Conservation (phyloP, 2,113 vertebrate species). For the Triplophysa siluroides region DNA sequence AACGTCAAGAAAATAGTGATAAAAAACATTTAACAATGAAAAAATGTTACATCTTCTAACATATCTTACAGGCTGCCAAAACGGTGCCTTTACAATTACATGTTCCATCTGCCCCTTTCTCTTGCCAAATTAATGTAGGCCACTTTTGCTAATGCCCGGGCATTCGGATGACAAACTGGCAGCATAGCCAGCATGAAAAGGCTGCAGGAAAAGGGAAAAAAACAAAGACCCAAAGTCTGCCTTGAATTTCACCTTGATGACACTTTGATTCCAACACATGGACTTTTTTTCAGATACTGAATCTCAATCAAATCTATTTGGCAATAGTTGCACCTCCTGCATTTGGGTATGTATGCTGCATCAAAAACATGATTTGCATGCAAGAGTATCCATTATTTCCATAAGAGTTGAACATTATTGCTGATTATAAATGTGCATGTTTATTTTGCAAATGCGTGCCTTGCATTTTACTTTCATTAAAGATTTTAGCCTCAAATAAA, state of each 20-base stretch:
- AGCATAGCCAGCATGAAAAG: slow-evolving; percentile 50
- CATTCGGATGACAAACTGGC: slow-evolving; percentile 52
- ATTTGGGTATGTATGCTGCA: neutral
- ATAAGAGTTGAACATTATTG: neutral
- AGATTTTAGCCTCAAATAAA: too few species aligned
- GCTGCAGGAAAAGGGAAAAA: slow-evolving; percentile 20
- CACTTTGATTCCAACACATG: neutral
- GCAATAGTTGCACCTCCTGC: neutral
- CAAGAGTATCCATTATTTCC: neutral
- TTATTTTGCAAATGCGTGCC: neutral
- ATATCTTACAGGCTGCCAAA: slow-evolving; percentile 62
- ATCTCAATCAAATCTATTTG: neutral
- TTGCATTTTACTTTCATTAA: neutral
- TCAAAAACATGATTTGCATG: slow-evolving; percentile 2
- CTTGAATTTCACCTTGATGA: slow-evolving; percentile 32
- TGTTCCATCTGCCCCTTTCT: slow-evolving; percentile 66
- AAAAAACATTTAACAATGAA: slow-evolving; percentile 54
- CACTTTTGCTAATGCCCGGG: slow-evolving; percentile 58
- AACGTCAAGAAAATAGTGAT: slow-evolving; percentile 27
- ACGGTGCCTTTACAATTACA: slow-evolving; percentile 67
- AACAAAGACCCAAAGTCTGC: slow-evolving; percentile 20
- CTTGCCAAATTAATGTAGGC: slow-evolving; percentile 65
- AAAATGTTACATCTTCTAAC: slow-evolving; percentile 65
- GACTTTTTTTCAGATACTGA: neutral
- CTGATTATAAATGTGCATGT: neutral